Evolutionary conservation across 2,888 invertebrate species (phyloP).

Genomic region (Dicycla oo): DNA sequence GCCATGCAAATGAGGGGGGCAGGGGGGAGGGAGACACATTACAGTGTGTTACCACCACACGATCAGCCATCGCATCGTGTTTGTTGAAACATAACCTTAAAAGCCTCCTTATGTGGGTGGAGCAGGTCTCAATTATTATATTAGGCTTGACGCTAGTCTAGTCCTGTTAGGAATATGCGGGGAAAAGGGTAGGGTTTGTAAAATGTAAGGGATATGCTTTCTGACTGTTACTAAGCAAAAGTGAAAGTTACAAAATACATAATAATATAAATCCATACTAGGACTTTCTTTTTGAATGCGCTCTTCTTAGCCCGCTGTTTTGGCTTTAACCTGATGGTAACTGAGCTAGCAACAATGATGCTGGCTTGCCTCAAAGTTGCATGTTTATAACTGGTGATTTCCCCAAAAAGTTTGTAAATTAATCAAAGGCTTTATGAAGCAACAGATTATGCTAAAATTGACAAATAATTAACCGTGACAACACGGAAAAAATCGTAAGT

Average conservation of each 20-base stretch:
- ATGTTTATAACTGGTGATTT: neutral
- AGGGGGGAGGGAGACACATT: constrained; percentile 26
- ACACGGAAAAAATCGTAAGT: neutral
- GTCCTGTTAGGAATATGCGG: neutral
- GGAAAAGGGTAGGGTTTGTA: neutral
- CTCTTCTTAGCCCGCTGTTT: neutral
- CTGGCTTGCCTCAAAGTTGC: neutral
- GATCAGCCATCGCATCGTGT: constrained; percentile 34
- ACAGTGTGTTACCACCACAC: constrained; percentile 53
- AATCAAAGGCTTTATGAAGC: neutral
- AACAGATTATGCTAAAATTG: neutral
- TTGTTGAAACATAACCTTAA: constrained; percentile 36
- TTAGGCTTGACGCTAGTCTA: constrained; percentile 16
- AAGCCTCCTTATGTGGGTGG: constrained; percentile 32
- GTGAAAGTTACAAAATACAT: no score
- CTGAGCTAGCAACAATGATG: neutral
- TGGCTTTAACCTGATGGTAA: neutral
- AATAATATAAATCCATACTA: no score
- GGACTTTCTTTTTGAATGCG: no score
- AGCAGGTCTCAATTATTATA: constrained; percentile 28
- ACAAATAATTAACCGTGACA: neutral
- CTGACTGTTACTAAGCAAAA: neutral
- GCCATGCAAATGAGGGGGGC: constrained; percentile 68
- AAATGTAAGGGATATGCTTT: neutral
- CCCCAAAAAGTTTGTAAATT: neutral